phyloP scores from a whole-genome alignment of 92 coral and sea anemone species.

The Isaurus tuberculatus region DNA sequence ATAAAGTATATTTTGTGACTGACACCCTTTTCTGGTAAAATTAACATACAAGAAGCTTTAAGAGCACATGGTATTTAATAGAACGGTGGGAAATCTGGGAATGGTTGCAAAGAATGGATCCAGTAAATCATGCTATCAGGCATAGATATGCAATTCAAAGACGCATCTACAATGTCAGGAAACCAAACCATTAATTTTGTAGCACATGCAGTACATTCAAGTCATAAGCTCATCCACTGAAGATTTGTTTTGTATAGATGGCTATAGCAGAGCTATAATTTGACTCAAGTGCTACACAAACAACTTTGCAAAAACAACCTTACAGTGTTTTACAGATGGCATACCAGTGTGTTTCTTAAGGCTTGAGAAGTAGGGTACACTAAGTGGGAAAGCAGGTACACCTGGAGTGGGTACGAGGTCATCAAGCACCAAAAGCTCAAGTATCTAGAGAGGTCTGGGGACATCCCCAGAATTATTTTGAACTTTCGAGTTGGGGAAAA shows the following conservation, averaged over 20 bases:
- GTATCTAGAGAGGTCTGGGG: too few species aligned
- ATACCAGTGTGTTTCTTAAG: too few species aligned
- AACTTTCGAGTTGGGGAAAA: too few species aligned
- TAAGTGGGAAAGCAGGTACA: too few species aligned
- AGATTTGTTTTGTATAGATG: conserved; percentile 45
- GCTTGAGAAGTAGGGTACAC: too few species aligned
- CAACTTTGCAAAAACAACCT: neutral
- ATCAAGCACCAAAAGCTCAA: too few species aligned
- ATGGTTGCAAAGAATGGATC: conserved; percentile 50
- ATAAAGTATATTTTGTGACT: conserved; percentile 40
- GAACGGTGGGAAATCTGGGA: conserved; percentile 50
- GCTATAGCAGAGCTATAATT: conserved; percentile 36
- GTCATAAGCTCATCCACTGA: conserved; percentile 37
- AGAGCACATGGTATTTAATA: conserved; percentile 46
- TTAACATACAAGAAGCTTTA: conserved; percentile 53
- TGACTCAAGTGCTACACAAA: conserved; percentile 13
- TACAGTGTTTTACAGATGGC: neutral
- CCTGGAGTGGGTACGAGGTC: too few species aligned
- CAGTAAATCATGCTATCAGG: conserved; percentile 45
- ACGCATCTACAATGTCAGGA: conserved; percentile 33
- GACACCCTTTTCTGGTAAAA: conserved; percentile 63
- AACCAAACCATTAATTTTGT: conserved; percentile 44
- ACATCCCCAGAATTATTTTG: too few species aligned
- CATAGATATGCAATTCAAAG: conserved; percentile 36
- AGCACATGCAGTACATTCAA: conserved; percentile 50